Conservation (phyloP, 2,113 vertebrate species). For the Dipodomys ordii region DNA sequence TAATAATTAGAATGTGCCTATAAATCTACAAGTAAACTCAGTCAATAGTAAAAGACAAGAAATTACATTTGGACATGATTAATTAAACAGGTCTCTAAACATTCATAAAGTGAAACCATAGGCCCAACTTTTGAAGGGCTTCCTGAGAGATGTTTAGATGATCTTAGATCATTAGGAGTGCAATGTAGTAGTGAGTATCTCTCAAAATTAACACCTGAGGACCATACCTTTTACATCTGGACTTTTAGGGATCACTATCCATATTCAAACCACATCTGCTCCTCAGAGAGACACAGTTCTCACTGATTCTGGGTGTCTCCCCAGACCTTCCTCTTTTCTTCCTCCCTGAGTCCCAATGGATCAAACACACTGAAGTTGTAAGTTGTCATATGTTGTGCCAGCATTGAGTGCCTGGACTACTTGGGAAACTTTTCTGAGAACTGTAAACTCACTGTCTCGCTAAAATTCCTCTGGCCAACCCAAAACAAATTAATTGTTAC, state of each 20-base stretch:
- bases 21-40: too few species aligned
- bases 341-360: not conserved
- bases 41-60: too few species aligned
- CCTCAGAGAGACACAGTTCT: not conserved
- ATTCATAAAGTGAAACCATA: too few species aligned
- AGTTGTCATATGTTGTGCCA: not conserved
- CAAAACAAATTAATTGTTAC: not conserved
- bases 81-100: too few species aligned
- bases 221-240: not conserved
- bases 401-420: not conserved
- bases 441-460: not conserved
- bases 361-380: not conserved
- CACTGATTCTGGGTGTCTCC: not conserved
- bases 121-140: too few species aligned
- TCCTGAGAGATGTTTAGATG: too few species aligned
- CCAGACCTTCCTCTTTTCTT: not conserved
- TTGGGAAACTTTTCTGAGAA: not conserved
- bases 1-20: too few species aligned
- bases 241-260: not conserved
- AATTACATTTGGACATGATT: too few species aligned
- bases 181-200: not conserved
- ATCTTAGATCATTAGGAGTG: too few species aligned
- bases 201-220: not conserved
- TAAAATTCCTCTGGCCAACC: not conserved
- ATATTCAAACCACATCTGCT: not conserved